Conservation (phyloP, 2,888 invertebrate genomes). For the Epinotia brunnichana region DNA sequence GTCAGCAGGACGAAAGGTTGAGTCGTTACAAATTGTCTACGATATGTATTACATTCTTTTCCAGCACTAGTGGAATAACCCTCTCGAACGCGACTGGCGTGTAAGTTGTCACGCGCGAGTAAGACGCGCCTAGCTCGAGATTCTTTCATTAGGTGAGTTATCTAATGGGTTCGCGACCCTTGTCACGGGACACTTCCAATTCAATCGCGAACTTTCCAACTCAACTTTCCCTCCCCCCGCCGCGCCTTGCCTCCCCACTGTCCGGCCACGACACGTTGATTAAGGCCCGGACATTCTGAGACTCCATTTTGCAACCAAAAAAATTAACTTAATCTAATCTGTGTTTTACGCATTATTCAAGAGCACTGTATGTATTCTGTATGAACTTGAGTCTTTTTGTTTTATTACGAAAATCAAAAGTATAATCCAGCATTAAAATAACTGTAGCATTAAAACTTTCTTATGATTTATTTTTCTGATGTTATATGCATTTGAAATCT, state of each 20-base stretch:
- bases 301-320: background rate
- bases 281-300: background rate
- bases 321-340: background rate
- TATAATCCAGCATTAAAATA: too few relatives aligned
- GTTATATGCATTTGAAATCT: too few relatives aligned
- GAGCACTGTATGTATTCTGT: too few relatives aligned
- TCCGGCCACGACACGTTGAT: slow-evolving; percentile 10
- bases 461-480: too few relatives aligned
- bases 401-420: too few relatives aligned
- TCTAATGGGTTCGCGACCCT: slow-evolving; percentile 38
- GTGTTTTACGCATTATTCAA: background rate
- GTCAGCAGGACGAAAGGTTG: too few relatives aligned
- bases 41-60: too few relatives aligned
- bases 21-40: too few relatives aligned
- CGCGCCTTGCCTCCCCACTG: background rate
- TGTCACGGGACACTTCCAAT: slow-evolving; percentile 39
- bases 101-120: slow-evolving; percentile 10
- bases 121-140: slow-evolving; percentile 16
- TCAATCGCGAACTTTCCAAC: slow-evolving; percentile 31
- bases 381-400: too few relatives aligned
- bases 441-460: too few relatives aligned
- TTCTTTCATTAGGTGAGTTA: slow-evolving; percentile 39
- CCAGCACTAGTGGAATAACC: too few relatives aligned
- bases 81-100: background rate
- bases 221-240: slow-evolving; percentile 2